phyloP scores from a whole-genome alignment of 1,140 invertebrate species.

The Panulirus ornatus region DNA sequence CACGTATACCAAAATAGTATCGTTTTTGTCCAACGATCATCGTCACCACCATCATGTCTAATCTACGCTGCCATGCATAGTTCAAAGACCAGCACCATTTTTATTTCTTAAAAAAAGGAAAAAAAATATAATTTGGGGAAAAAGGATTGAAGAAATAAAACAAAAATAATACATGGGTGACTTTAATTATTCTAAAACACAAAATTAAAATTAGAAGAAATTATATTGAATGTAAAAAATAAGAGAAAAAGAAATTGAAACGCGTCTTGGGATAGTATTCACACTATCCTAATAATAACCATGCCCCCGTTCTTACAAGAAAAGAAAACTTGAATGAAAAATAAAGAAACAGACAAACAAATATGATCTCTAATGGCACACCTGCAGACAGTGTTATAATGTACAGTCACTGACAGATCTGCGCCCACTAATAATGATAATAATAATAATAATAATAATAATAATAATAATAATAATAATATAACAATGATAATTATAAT shows the following conservation, averaged over 20 bases:
- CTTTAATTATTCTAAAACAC: conserved; percentile 74
- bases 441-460: no score
- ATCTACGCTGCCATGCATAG: conserved; percentile 63
- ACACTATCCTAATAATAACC: conserved; percentile 57
- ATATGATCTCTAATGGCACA: conserved; percentile 38
- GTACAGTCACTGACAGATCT: conserved; percentile 45
- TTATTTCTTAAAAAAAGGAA: conserved; percentile 24
- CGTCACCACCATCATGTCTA: conserved; percentile 47
- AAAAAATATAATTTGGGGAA: not conserved
- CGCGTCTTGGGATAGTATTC: conserved; percentile 52
- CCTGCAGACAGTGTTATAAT: conserved; percentile 53
- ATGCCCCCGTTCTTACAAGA: conserved; percentile 49
- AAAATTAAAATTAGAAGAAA: conserved; percentile 66
- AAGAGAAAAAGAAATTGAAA: conserved; percentile 54
- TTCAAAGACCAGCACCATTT: conserved; percentile 66
- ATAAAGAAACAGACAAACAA: conserved; percentile 37
- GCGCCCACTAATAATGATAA: conserved; percentile 32
- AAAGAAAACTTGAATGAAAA: conserved; percentile 41
- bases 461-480: not conserved
- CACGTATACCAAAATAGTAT: conserved; percentile 71
- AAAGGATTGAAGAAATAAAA: conserved; percentile 54
- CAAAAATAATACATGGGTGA: conserved; percentile 69
- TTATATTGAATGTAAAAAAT: conserved; percentile 58
- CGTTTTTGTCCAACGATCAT: conserved; percentile 43
- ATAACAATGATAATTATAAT: conserved; percentile 27